These are phyloP conservation scores for Archivesica marissinica DNA, from an alignment of 1,140 invertebrate species.

Conservation along the genomic window DNA sequence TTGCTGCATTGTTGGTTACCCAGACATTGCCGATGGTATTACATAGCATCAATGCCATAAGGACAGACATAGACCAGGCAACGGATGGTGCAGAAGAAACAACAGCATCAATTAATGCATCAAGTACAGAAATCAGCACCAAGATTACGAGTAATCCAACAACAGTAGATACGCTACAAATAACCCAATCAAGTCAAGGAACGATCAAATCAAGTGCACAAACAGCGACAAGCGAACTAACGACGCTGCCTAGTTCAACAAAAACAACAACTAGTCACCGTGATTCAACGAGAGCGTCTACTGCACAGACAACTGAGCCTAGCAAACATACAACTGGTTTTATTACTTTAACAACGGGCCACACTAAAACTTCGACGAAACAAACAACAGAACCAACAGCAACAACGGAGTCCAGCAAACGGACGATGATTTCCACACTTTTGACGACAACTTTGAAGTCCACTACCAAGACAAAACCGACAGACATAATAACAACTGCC, in stretches of 20 bases:
- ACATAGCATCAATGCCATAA: background rate
- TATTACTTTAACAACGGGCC: background rate
- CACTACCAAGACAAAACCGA: background rate
- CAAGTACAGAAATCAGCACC: background rate
- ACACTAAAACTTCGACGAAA: background rate
- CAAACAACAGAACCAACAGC: background rate
- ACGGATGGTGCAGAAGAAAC: background rate
- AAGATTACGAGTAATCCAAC: background rate
- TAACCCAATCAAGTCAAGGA: background rate
- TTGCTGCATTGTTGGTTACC: no score
- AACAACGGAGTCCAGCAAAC: background rate
- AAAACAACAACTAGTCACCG: background rate
- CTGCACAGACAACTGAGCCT: background rate
- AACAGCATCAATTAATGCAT: background rate
- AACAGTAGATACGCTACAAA: background rate
- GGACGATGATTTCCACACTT: background rate
- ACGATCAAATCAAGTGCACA: background rate
- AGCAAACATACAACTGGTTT: background rate
- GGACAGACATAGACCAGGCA: background rate
- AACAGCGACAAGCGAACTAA: background rate
- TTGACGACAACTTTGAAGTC: background rate
- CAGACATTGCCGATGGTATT: no score
- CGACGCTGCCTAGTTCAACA: background rate
- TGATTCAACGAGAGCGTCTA: background rate
- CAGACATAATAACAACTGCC: background rate